phyloP scores from a whole-genome alignment of 2,888 invertebrate species.

The Acronicta leporina region DNA sequence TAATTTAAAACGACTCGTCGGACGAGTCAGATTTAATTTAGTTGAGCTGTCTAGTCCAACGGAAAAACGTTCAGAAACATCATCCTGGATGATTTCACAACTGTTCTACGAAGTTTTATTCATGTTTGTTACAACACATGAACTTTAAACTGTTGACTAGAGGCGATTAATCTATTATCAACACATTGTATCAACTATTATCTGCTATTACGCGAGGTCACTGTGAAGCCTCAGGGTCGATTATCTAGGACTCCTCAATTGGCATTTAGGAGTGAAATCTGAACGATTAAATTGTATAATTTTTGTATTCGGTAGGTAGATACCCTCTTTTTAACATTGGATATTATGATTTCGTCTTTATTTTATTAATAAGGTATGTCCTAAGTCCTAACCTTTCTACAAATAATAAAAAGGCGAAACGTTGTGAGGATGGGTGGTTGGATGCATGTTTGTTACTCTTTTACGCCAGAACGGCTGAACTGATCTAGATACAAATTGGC shows the following conservation, averaged over 20 bases:
- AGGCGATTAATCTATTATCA: constrained; percentile 31
- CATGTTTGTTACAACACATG: constrained; percentile 11
- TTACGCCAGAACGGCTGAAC: too few relatives aligned
- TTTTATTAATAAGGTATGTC: too few relatives aligned
- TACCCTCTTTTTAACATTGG: too few relatives aligned
- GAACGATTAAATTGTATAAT: too few relatives aligned
- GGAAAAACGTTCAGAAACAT: background rate
- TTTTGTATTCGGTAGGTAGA: too few relatives aligned
- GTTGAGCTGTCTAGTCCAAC: background rate
- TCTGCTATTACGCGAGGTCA: constrained; percentile 17
- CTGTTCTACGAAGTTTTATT: constrained; percentile 9
- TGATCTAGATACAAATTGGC: too few relatives aligned
- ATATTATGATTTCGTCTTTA: too few relatives aligned
- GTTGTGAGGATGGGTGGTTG: too few relatives aligned
- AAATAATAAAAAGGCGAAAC: too few relatives aligned
- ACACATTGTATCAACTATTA: constrained; percentile 19
- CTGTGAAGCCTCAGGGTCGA: constrained; percentile 22
- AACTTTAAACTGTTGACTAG: constrained; percentile 23
- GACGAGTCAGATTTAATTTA: constrained; percentile 12
- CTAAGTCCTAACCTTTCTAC: too few relatives aligned
- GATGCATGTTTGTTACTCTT: too few relatives aligned
- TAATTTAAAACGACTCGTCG: constrained; percentile 19
- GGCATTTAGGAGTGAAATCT: constrained; percentile 10
- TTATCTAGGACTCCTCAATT: constrained; percentile 14
- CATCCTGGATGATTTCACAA: constrained; percentile 21